Evolutionary conservation across 2,888 invertebrate genomes (phyloP), one percentile per base, ranked within the genome.

Genomic region (Hymenopus coronatus): DNA sequence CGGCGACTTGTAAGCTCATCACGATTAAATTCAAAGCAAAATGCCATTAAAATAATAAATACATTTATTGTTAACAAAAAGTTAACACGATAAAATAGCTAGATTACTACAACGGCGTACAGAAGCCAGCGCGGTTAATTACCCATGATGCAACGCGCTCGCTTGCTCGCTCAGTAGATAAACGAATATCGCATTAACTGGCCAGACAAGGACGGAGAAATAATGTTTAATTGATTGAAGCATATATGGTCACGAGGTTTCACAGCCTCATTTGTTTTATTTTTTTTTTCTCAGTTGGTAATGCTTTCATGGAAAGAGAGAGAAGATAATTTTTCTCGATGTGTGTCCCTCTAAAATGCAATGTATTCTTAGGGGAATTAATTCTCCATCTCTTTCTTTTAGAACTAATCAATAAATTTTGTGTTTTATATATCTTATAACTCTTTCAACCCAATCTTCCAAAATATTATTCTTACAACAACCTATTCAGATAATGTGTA

Each of bases 1-100:
- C 40, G 40, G 40, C 40, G 40, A 40, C 40, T 33, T 40, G 40
- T 12, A 40, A 12, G 40, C 40, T 2, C 15, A 70, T 70, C 54
- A 25, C 54, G 54, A 70, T 70, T 70, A 70, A 70, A 70, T 70
- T 70, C 54, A 8, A 70, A 70, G 8, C 54, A 70, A 70, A 70
- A 25, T 70, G 25, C 54, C 54, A 70, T 70, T 70, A 70, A 70
- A 70, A 70, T 70, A 70, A 70, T 70, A 70, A 70, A 70, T 70
- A 25, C 54, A 70, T 70, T 20, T 70, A 70, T 70, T 70, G 54
- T 70, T 70, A 70, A 70, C 54, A 70, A 88, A 88, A 88, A 46
- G 88, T 87, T 88, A 89, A 88, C 82, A 46, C 83, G 89, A 90
- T 90, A 90, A 88, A 86, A 82, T 70, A 90, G 88, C 88, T 89